Evolutionary conservation across 2,113 vertebrate genomes (phyloP).

Genomic region (Brachyistius frenatus): DNA sequence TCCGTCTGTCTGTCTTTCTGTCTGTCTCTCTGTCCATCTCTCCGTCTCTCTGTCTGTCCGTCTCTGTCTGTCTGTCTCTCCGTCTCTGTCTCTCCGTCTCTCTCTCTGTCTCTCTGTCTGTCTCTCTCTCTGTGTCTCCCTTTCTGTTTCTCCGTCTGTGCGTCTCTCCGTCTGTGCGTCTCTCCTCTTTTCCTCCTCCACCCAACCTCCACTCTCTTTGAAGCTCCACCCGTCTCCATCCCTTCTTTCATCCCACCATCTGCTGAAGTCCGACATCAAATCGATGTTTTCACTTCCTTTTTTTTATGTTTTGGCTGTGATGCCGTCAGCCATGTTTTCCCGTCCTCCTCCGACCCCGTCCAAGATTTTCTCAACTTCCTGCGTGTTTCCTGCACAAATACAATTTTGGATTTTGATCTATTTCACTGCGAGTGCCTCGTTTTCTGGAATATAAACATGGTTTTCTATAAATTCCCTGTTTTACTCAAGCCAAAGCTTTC

Average conservation of each 20-base stretch:
- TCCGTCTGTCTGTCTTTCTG: background rate
- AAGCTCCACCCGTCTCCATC: slow-evolving; percentile 1
- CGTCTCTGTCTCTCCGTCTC: too few relatives aligned
- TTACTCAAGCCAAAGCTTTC: too few relatives aligned
- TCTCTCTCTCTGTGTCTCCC: too few relatives aligned
- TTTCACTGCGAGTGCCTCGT: too few relatives aligned
- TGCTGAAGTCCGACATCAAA: slow-evolving; percentile 49
- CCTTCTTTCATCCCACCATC: slow-evolving; percentile 39
- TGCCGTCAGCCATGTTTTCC: slow-evolving; percentile 18
- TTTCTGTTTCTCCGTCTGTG: background rate
- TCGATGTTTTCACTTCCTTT: slow-evolving; percentile 11
- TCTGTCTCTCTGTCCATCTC: too few relatives aligned
- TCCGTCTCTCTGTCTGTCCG: background rate
- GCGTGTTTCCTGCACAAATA: too few relatives aligned
- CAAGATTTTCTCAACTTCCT: too few relatives aligned
- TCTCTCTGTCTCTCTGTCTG: too few relatives aligned
- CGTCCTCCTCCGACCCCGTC: slow-evolving; percentile 29
- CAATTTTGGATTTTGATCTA: background rate
- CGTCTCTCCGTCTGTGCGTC: background rate
- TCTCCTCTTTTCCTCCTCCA: background rate
- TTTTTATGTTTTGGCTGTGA: slow-evolving; percentile 26
- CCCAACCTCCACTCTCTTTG: slow-evolving; percentile 11
- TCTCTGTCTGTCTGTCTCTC: slow-evolving; percentile 17
- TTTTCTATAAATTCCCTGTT: too few relatives aligned
- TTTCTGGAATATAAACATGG: too few relatives aligned